These are phyloP conservation scores for Coecobrya sp. DNA, from an alignment of 2,888 invertebrate species.

Conservation along the genomic window DNA sequence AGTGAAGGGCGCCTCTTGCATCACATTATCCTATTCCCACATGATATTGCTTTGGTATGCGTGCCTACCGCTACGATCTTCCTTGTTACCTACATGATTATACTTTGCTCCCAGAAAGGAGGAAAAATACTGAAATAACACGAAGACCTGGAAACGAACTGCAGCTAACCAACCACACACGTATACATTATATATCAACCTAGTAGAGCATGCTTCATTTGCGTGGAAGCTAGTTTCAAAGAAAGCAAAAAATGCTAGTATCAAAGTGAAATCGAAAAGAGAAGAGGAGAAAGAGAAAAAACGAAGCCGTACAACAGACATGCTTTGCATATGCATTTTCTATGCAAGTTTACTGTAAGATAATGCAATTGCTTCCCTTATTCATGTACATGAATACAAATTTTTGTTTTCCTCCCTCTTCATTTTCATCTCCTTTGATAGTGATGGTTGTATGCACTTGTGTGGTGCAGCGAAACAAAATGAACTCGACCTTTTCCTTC, in stretches of 20 bases:
- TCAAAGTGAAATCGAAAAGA: constrained; percentile 36
- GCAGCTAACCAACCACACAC: constrained; percentile 27
- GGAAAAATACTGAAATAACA: background rate
- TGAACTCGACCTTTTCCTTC: background rate
- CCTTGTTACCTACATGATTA: background rate
- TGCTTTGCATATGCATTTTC: constrained; percentile 17
- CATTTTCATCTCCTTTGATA: background rate
- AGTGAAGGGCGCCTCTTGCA: constrained; percentile 63
- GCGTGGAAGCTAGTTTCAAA: background rate
- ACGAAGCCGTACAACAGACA: background rate
- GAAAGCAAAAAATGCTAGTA: background rate
- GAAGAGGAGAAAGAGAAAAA: background rate
- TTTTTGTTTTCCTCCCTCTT: background rate
- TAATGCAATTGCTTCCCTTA: background rate
- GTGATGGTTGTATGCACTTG: background rate
- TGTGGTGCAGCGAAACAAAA: background rate
- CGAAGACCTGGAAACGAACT: background rate
- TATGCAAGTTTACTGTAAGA: background rate
- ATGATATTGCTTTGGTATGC: background rate
- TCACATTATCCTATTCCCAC: constrained; percentile 68
- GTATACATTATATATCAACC: constrained; percentile 28
- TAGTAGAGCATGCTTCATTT: background rate
- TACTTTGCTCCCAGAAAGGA: background rate
- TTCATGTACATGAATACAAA: constrained; percentile 50
- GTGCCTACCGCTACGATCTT: background rate